Evolutionary conservation across 2,113 vertebrate species (phyloP), one percentile per base, ranked within the genome.

Genomic region (Sylvilagus bachmani): DNA sequence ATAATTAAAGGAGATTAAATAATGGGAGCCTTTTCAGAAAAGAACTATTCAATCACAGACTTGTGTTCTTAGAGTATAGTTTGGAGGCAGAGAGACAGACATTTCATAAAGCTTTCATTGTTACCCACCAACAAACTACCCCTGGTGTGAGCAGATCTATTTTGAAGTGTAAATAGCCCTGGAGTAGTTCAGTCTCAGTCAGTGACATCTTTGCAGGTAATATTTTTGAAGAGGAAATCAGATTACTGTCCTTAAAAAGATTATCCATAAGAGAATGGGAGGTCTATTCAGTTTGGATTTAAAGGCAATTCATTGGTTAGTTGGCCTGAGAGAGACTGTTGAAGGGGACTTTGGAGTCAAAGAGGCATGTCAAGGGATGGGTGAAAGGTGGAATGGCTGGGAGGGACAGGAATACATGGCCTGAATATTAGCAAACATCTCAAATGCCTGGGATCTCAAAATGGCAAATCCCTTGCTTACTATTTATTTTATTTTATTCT

Each of bases 401-500:
- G 17, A 53, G 2, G 13, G 17, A 6, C 4, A 3, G 3, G 75
- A 49, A 74, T 6, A n/a, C 19, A 22, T 6, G 29, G 7, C 38
- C 51, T 58, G 24, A 29, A 33, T 11, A 17, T 70, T 36, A 49
- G 71, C n/a, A 83, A 79, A 51, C 16, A 4, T 66, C 44, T 73
- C 53, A 51, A 7, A 17, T 67, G 71, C 31, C 33, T 2, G 22
- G 58, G 49, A 49, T 53, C 62, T 90, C 24, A 78, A 66, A 62
- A 77, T 22, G 58, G 19, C 21, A 71, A 62, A 69, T 49, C 25
- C 17, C 10, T 70, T 13, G 5, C 14, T 89, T 62, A 62, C 61
- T 62, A 25, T 29, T 36, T 33, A 78, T 53, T 77, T 77, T n/a
- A n/a, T 61, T 89, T 74, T 49, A 80, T 93, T 89, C 33, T 29